Conservation (phyloP, 2,113 vertebrate genomes). For the Emydura subglobosa region DNA sequence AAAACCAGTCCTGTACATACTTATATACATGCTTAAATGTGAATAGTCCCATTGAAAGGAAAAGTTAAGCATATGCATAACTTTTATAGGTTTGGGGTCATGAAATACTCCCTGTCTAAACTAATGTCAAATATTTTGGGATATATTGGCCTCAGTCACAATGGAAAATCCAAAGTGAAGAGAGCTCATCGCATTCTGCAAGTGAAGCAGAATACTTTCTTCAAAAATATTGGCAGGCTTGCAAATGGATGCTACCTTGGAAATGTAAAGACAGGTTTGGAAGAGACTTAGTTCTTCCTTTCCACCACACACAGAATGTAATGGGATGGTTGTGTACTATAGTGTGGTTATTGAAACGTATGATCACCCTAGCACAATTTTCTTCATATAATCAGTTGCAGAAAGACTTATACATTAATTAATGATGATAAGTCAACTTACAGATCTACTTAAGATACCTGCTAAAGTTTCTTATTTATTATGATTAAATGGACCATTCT, state of each 20-base stretch:
- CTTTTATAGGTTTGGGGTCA: not conserved
- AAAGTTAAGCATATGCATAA: not conserved
- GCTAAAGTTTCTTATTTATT: not conserved
- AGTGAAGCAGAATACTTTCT: not conserved
- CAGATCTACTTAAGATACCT: conserved; percentile 24
- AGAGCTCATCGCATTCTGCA: not conserved
- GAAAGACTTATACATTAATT: conserved; percentile 8
- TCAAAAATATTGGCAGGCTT: not conserved
- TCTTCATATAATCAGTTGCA: not conserved
- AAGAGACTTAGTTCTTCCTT: not conserved
- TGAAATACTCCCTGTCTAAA: not conserved
- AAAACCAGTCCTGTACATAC: rapidly evolving
- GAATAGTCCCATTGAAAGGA: not conserved
- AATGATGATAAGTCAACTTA: conserved; percentile 2
- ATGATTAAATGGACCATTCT: conserved; percentile 31
- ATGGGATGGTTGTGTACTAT: not conserved
- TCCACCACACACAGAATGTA: not conserved
- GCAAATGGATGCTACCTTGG: not conserved
- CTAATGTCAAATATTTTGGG: not conserved
- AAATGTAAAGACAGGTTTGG: not conserved
- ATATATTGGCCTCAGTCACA: not conserved
- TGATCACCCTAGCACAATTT: not conserved
- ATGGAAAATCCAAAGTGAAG: not conserved
- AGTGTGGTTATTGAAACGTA: not conserved
- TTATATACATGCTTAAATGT: not conserved